Evolutionary conservation across 2,888 invertebrate genomes (phyloP), one percentile per base, ranked within the genome.

Genomic region (Leptopilina syphax): DNA sequence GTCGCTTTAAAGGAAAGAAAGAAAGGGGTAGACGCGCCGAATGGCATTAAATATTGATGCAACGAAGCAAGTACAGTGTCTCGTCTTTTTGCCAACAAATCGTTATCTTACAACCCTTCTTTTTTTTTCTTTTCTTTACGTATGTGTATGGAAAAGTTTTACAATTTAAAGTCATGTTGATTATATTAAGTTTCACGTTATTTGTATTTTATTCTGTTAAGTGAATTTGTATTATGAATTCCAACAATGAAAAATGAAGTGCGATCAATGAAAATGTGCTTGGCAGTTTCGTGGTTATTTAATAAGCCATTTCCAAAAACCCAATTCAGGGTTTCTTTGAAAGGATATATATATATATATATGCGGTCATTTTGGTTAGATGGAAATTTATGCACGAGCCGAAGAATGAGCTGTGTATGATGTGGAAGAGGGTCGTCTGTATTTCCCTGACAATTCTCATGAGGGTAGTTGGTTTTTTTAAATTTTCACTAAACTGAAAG

Each of bases 401-500:
- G 27, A 54, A 73, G 54, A 57, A 73, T 54, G 70, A 57, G 70
- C 18, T 24, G 13, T 54, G 54, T 70, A 18, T 18, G 18, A 18
- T 18, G 18, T 18, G 18, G 18, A 18, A 18, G 18, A 50, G 34
- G 65, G 70, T 73, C 54, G 13, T 34, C 70, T 34, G 54, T 8
- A 73, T 73, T 73, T 54, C 54, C 70, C 70, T 73, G 57, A 73
- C 50, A 73, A 13, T 73, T 73, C 57, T 18, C 73, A 27, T 27
- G 54, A 57, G 57, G 57, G 73, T 57, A 57, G 50, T 70, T 70
- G 54, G 27, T 57, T 73, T 57, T 57, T 57, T 73, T 50, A 57
- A 73, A 57, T 73, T 73, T 73, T 73, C 54, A 73, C 73, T 73
- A 73, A 73, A 73, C 73, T 57, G 54, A 73, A 73, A 73, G 70